A percentile compares a stretch with the other conserved stretches of the same genome.
phyloP scores from a whole-genome alignment of 2,113 vertebrate genomes.

The Neopipo cinnamomea region DNA sequence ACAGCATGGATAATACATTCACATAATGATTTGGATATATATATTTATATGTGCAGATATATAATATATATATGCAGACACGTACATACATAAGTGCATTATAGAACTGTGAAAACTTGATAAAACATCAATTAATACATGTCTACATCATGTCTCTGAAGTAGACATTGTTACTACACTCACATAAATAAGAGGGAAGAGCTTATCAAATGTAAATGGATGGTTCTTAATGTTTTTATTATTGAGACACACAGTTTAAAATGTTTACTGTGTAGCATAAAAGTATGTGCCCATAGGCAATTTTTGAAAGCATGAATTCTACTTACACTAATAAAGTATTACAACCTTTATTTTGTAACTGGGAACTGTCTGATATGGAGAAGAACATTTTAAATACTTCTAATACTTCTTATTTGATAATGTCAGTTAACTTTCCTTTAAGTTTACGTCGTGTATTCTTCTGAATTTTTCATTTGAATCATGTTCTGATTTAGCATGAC shows the following conservation, averaged over 20 bases:
- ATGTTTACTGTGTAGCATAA: conserved; percentile 33
- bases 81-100: neutral
- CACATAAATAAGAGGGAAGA: neutral
- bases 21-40: neutral
- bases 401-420: neutral
- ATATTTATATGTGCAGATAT: neutral
- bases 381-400: conserved; percentile 5
- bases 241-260: conserved; percentile 31
- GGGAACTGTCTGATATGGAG: neutral
- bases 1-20: neutral
- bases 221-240: conserved; percentile 9
- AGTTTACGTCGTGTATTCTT: neutral
- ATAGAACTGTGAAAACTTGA: neutral
- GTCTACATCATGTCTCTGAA: neutral
- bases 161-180: neutral
- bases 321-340: conserved; percentile 63
- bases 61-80: neutral
- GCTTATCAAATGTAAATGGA: neutral
- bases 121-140: neutral
- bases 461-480: neutral
- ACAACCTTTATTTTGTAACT: conserved; percentile 51
- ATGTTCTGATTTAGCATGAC: neutral
- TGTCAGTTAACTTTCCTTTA: neutral
- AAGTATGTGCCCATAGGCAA: conserved; percentile 29
- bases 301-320: conserved; percentile 55